Base-by-base conservation (phyloP, 2,113 vertebrate genomes). In the Xenopus borealis region DNA sequence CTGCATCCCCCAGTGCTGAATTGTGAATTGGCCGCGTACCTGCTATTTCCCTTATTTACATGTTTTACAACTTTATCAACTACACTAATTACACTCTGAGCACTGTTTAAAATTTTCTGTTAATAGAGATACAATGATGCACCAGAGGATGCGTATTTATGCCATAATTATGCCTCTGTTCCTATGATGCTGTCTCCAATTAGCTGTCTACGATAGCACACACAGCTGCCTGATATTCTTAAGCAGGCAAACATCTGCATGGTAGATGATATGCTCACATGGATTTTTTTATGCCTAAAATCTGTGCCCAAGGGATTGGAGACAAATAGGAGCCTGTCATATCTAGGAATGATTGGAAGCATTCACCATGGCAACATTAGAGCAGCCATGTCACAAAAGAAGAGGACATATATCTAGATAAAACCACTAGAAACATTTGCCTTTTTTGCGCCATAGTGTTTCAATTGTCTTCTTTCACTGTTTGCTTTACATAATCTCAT, bases 191-290 rank as follows among this genome's bases (percentile, higher is more conserved):
- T 90, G 91, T 92, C 91, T 91, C 92, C 92, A 94, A 94, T 94
- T 94, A 94, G 91, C 90, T 91, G 89, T 92, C 85, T 89, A 90
- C 89, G 86, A 89, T 94, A 92, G 93, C 91, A 89, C 92, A 94
- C 93, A 93, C 94, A 97, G 94, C 95, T 97, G 95, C 94, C 94
- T 94, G 94, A 94, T 93, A 92, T 91, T 90, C 89, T 88, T 89
- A 91, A 94, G 93, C 93, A 94, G 92, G 86, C 92, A 94, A 97
- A 97, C 94, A 97, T 97, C 95, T 97, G 94, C 94, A 95, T 92
- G 85, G 94, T 84, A 94, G 93, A 93, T 93, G 92, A 93, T 93
- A 92, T 82, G 89, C 90, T 93, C 91, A 92, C 91, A 91, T 91
- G 88, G 64, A 77, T 78, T 81, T 79, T 86, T 92, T 90, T 91